Percentiles rank a stretch among this genome's conserved stretches.
Evolutionary conservation across 2,888 invertebrate genomes (phyloP).

Genomic region (Pristionchus exspectatus): DNA sequence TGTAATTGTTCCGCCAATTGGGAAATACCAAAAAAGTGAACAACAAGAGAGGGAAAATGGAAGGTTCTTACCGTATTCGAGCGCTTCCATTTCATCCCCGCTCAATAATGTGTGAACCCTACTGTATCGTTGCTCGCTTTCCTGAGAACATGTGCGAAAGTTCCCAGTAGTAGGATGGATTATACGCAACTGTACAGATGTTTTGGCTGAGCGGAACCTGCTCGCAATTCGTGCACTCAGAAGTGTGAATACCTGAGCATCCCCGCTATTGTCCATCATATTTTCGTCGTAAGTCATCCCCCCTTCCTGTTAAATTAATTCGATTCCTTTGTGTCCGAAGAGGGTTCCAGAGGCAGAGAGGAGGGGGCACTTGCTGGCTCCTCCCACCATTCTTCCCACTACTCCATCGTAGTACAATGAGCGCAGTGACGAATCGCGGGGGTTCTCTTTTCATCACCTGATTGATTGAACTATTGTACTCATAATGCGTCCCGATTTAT

Average conservation of each 20-base stretch:
- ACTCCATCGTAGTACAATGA: not conserved
- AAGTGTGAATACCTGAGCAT: not conserved
- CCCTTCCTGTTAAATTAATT: slow-evolving; percentile 19
- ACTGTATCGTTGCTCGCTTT: no score
- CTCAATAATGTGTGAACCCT: no score
- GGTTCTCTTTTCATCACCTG: no score
- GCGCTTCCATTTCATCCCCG: not conserved
- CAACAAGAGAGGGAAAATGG: not conserved
- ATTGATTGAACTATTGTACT: no score
- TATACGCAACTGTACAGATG: not conserved
- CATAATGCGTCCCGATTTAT: no score
- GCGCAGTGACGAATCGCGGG: not conserved
- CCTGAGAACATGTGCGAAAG: no score
- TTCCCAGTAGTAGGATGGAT: not conserved
- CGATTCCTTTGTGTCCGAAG: not conserved
- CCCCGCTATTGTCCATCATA: not conserved
- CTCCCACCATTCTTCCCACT: not conserved
- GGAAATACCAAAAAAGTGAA: not conserved
- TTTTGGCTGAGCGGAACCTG: not conserved
- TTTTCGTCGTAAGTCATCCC: slow-evolving; percentile 17
- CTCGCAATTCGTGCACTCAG: not conserved
- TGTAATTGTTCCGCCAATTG: not conserved
- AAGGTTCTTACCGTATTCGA: not conserved
- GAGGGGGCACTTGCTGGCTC: not conserved
- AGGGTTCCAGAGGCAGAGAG: not conserved